Evolutionary conservation across 2,113 vertebrate genomes (phyloP), one percentile per base, ranked within the genome.

Genomic region (Tragelaphus strepsiceros): DNA sequence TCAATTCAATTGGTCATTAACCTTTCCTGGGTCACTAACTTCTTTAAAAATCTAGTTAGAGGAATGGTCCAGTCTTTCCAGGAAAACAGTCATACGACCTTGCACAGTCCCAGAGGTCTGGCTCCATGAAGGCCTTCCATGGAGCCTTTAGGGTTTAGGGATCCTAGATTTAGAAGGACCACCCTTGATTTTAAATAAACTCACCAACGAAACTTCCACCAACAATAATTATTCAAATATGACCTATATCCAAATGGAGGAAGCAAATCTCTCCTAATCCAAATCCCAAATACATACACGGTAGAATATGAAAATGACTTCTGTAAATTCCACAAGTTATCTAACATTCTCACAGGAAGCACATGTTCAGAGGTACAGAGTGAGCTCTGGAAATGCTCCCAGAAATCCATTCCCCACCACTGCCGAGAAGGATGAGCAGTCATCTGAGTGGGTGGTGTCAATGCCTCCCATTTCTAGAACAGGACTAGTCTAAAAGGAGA

Each of bases 21-120:
- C 71, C 46, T 96, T 94, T 94, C 89, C 39, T 58, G 22, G 43
- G 59, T 94, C 93, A 95, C 71, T 67, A 95, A 96, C 8, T 39
- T 88, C 88, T 85, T 91, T 92, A 67, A 84, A 98, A 96, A 84
- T 90, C 64, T 64, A 92, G 78, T 53, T 43, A 39, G 85, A 86
- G 39, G 62, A 81, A 87, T n/a, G 62, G 49, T 32, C 35, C 3
- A 67, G 15, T 80, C 54, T 94, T 95, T 86, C 88, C n/a, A 95
- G n/a, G 88, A 93, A 83, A 95, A 39, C 30, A 16, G n/a, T 32
- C 24, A 51, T 22, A 32, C 0, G n/a, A 17, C 3, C 53, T 83
- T 94, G 26, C 30, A 90, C 4, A 49, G 21, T 17, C 5, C 28
- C n/a, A 86, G 80, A 39, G 35, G 17, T 82, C 71, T 8, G 17